Evolutionary conservation across 2,888 invertebrate genomes (phyloP).

Genomic region (Sesia apiformis): DNA sequence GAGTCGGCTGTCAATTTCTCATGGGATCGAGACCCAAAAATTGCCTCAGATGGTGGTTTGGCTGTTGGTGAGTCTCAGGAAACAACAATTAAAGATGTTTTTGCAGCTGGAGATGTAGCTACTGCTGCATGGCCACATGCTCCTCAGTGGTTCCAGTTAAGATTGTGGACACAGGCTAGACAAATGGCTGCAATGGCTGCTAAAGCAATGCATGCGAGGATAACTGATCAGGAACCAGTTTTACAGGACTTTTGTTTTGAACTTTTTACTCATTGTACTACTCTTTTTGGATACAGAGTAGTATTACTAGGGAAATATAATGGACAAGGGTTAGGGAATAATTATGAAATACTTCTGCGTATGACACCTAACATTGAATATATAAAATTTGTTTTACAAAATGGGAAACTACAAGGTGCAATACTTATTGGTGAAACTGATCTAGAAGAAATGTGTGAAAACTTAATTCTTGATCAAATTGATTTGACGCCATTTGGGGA

Average conservation of each 20-base stretch:
- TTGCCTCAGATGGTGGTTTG: constrained; percentile 86
- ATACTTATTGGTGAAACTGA: constrained; percentile 97
- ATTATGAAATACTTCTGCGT: constrained; percentile 89
- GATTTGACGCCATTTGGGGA: constrained; percentile 92
- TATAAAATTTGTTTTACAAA: constrained; percentile 89
- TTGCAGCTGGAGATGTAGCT: constrained; percentile 97
- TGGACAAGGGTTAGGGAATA: constrained; percentile 86
- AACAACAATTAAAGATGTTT: constrained; percentile 85
- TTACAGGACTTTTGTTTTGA: constrained; percentile 97
- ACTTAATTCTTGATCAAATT: constrained; percentile 94
- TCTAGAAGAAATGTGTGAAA: constrained; percentile 98
- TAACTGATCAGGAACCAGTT: constrained; percentile 74
- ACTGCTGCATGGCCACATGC: constrained; percentile 84
- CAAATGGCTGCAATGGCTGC: constrained; percentile 98
- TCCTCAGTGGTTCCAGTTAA: constrained; percentile 94
- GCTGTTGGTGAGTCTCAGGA: constrained; percentile 89
- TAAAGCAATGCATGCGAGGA: constrained; percentile 84
- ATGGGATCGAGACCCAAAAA: constrained; percentile 65
- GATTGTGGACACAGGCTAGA: constrained; percentile 97
- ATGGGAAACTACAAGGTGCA: constrained; percentile 92
- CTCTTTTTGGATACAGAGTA: constrained; percentile 94
- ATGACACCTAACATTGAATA: constrained; percentile 87
- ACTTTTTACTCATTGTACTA: constrained; percentile 96
- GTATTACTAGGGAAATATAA: constrained; percentile 94
- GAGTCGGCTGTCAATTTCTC: constrained; percentile 77